phyloP scores from a whole-genome alignment of 2,113 vertebrate species.

The Hippolais icterina region DNA sequence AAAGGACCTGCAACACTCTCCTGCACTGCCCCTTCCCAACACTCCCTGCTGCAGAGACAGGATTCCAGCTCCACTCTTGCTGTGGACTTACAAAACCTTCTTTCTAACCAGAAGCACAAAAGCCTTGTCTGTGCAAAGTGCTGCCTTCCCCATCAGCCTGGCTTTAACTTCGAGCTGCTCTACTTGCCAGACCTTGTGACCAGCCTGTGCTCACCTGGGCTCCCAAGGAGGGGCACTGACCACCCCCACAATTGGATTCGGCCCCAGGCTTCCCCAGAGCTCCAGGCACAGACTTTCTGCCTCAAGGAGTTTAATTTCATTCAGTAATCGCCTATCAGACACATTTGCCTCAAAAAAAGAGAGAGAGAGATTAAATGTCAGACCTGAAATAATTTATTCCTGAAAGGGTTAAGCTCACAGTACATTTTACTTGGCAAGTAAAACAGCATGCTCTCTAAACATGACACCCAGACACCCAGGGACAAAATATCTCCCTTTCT shows the following conservation, averaged over 20 bases:
- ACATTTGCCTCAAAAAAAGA: not conserved
- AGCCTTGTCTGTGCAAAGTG: not conserved
- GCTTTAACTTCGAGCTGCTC: not conserved
- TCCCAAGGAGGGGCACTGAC: not conserved
- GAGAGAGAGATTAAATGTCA: not conserved
- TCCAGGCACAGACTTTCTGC: not conserved
- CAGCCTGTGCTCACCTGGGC: not conserved
- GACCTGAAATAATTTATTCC: not conserved
- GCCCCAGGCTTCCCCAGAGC: not conserved
- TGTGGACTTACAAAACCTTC: not conserved
- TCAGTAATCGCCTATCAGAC: not conserved
- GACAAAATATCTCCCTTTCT: slow-evolving; percentile 37
- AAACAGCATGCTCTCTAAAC: not conserved
- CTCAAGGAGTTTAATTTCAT: not conserved
- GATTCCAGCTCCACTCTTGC: not conserved
- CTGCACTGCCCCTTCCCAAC: not conserved
- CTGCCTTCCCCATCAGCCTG: not conserved
- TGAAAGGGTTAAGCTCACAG: not conserved
- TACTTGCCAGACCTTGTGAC: not conserved
- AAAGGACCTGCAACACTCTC: not conserved
- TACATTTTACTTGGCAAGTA: not conserved
- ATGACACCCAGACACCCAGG: not conserved
- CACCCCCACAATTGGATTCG: not conserved
- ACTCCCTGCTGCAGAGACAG: not conserved
- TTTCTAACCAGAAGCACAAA: not conserved